Conservation (phyloP, 2,888 invertebrate genomes). For the Spilosoma lubricipeda region DNA sequence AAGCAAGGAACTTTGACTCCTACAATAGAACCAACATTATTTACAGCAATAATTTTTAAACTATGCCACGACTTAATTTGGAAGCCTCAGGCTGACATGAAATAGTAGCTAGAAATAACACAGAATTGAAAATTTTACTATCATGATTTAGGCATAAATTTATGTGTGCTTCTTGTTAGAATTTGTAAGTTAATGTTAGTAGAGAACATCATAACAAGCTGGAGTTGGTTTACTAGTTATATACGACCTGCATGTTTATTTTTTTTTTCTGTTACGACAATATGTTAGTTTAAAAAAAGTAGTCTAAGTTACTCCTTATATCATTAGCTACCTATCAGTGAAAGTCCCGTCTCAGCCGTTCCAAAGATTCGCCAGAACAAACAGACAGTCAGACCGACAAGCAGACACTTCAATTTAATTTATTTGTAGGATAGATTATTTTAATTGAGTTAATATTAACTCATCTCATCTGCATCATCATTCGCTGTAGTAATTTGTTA, state of each 20-base stretch:
- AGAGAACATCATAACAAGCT: not conserved
- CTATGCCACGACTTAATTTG: constrained; percentile 7
- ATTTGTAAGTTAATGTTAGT: not conserved
- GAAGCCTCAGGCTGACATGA: constrained; percentile 1
- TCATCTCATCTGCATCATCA: not conserved
- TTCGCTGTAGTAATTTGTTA: not conserved
- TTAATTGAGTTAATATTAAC: not conserved
- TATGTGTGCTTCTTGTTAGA: not conserved
- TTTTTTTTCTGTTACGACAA: too few relatives aligned
- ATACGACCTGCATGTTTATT: not conserved
- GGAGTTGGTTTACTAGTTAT: not conserved
- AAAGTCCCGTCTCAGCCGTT: too few relatives aligned
- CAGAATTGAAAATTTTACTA: not conserved
- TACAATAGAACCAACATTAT: not conserved
- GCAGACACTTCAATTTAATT: too few relatives aligned
- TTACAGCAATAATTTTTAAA: constrained; percentile 5
- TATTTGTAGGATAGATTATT: too few relatives aligned
- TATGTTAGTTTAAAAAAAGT: too few relatives aligned
- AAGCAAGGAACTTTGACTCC: not conserved
- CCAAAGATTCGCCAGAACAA: too few relatives aligned
- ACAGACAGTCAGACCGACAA: too few relatives aligned
- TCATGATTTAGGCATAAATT: not conserved
- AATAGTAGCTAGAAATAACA: not conserved
- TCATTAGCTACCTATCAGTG: too few relatives aligned
- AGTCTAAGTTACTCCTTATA: too few relatives aligned